phyloP scores from a whole-genome alignment of 1,140 invertebrate genomes.

The Bombus haemorrhoidalis region DNA sequence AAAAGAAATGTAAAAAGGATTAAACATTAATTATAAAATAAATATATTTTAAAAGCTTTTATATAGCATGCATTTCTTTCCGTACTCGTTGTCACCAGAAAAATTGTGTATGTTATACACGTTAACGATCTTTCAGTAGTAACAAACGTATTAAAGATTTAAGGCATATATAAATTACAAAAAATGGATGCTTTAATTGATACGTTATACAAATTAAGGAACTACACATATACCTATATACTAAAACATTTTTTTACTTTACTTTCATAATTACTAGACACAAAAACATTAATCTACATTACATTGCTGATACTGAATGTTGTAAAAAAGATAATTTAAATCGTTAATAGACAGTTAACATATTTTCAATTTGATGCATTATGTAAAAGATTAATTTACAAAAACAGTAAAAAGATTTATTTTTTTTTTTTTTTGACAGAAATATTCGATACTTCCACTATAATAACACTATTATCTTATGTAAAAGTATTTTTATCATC shows the following conservation, averaged over 20 bases:
- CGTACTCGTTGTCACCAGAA: background rate
- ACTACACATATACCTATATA: slow-evolving; percentile 23
- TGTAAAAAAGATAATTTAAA: background rate
- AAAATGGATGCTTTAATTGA: slow-evolving; percentile 9
- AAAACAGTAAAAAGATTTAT: background rate
- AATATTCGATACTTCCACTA: background rate
- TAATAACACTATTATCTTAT: slow-evolving; percentile 7
- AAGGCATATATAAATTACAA: slow-evolving; percentile 15
- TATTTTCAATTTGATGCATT: background rate
- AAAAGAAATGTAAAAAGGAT: slow-evolving; percentile 67
- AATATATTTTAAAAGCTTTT: slow-evolving; percentile 22
- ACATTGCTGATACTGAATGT: background rate
- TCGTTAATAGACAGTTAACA: background rate
- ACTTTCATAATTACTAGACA: background rate
- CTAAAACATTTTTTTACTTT: slow-evolving; percentile 17
- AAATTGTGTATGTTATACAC: background rate
- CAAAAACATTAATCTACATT: slow-evolving; percentile 2
- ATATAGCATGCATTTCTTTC: background rate
- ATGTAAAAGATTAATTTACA: slow-evolving; percentile 6
- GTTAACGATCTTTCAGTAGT: background rate
- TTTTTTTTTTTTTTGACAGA: background rate
- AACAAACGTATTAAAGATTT: background rate
- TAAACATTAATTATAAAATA: slow-evolving; percentile 55
- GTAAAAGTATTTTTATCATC: background rate
- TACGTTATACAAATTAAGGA: slow-evolving; percentile 20